These are phyloP conservation scores for Danaus melanippus DNA, from an alignment of 1,140 invertebrate genomes.

Conservation along the genomic window DNA sequence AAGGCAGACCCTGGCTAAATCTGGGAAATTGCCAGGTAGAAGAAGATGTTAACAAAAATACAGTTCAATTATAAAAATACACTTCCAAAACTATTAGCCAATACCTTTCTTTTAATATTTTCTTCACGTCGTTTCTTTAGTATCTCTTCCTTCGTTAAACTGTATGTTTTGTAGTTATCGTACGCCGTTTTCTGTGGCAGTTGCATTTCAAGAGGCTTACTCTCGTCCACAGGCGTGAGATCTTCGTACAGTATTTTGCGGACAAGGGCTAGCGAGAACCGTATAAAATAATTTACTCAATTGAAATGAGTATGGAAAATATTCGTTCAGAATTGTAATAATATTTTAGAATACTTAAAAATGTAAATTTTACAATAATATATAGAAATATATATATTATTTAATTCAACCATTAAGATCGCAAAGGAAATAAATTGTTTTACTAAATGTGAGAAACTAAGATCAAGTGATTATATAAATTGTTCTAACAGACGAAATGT, in stretches of 20 bases:
- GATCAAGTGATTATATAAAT: neutral
- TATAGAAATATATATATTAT: no score
- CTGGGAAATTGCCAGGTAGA: no score
- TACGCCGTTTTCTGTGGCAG: slow-evolving; percentile 36
- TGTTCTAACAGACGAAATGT: slow-evolving; percentile 48
- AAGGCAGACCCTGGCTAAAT: no score
- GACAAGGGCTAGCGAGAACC: slow-evolving; percentile 32
- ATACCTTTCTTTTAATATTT: slow-evolving; percentile 30
- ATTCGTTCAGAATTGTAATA: neutral
- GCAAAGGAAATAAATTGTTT: no score
- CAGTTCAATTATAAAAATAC: no score
- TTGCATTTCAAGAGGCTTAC: slow-evolving; percentile 20
- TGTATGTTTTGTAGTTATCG: slow-evolving; percentile 49
- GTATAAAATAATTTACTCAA: slow-evolving; percentile 1
- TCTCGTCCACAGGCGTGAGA: slow-evolving; percentile 25
- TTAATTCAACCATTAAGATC: no score
- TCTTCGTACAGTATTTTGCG: slow-evolving; percentile 55
- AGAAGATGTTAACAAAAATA: no score
- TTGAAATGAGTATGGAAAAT: neutral
- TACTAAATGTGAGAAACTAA: no score
- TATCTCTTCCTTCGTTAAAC: slow-evolving; percentile 40
- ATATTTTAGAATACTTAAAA: no score
- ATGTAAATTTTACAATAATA: no score
- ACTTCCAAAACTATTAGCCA: no score
- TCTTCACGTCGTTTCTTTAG: slow-evolving; percentile 30